Percentiles rank a stretch among this genome's conserved stretches.
Evolutionary conservation across 2,797 vertebrate genomes (phyloP).

Genomic region (Numenius phaeopus): DNA sequence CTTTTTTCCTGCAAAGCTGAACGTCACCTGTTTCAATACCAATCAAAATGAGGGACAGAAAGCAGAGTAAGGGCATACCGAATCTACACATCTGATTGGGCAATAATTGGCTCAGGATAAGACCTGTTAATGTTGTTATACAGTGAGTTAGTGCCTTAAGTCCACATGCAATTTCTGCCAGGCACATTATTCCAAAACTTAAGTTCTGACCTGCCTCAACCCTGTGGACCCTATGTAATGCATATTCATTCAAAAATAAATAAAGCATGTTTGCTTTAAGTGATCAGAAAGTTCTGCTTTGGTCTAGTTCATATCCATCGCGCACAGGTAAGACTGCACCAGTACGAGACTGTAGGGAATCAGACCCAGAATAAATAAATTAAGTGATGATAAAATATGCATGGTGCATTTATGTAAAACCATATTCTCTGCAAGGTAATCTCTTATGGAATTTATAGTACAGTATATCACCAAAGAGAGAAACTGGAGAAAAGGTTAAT

Average conservation of each 20-base stretch:
- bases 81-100: neutral
- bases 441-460: constrained; percentile 40
- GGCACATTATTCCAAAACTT: neutral
- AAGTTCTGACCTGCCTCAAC: neutral
- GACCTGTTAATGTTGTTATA: neutral
- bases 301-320: neutral
- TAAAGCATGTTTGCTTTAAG: neutral
- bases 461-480: constrained; percentile 45
- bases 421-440: constrained; percentile 9
- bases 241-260: neutral
- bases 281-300: neutral
- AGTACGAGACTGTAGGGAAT: neutral
- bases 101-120: neutral
- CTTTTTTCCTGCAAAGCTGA: neutral
- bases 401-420: constrained; percentile 37
- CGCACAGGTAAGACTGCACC: neutral
- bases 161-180: neutral
- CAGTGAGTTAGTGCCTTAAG: neutral
- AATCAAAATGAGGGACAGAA: neutral
- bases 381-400: constrained; percentile 34
- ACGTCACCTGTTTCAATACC: neutral
- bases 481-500: constrained; percentile 68
- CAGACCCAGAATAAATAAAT: constrained; percentile 33
- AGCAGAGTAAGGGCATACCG: neutral
- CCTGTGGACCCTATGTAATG: neutral